phyloP scores from a whole-genome alignment of 1,140 invertebrate species.

The Drosophila sp. region DNA sequence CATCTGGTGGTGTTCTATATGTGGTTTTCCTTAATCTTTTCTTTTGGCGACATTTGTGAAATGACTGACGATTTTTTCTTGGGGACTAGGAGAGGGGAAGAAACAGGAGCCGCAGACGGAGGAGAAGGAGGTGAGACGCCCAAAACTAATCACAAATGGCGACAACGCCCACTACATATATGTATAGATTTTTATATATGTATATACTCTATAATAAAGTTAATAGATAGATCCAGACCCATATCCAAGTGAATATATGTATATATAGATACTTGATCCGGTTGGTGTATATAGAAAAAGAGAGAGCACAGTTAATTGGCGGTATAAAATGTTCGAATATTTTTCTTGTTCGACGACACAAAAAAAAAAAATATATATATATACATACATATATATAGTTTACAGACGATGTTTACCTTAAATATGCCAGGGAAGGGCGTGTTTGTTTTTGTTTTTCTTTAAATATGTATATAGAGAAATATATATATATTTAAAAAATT shows the following conservation, averaged over 20 bases:
- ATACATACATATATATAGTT: conserved; percentile 32
- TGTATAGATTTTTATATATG: neutral
- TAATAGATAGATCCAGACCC: conserved; percentile 36
- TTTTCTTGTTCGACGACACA: conserved; percentile 52
- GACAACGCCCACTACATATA: conserved; percentile 56
- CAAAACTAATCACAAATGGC: conserved; percentile 71
- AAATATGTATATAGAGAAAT: conserved; percentile 64
- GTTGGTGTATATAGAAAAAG: conserved; percentile 41
- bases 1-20: conserved; percentile 28
- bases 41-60: conserved; percentile 46
- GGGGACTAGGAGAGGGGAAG: no score
- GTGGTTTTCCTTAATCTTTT: conserved; percentile 33
- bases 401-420: conserved; percentile 51
- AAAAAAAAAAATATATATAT: conserved; percentile 51
- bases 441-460: conserved; percentile 19
- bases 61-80: conserved; percentile 17
- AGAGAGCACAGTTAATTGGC: conserved; percentile 79
- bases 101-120: neutral
- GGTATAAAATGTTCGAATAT: conserved; percentile 76
- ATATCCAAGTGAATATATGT: conserved; percentile 2
- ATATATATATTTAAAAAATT: conserved; percentile 65
- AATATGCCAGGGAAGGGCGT: conserved; percentile 15
- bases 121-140: conserved; percentile 30
- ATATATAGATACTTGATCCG: conserved; percentile 15
- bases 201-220: conserved; percentile 28